Evolutionary conservation across 53 echinoderm and acorn worm genomes (phyloP).

Genomic region (Paracentrotus lividus): DNA sequence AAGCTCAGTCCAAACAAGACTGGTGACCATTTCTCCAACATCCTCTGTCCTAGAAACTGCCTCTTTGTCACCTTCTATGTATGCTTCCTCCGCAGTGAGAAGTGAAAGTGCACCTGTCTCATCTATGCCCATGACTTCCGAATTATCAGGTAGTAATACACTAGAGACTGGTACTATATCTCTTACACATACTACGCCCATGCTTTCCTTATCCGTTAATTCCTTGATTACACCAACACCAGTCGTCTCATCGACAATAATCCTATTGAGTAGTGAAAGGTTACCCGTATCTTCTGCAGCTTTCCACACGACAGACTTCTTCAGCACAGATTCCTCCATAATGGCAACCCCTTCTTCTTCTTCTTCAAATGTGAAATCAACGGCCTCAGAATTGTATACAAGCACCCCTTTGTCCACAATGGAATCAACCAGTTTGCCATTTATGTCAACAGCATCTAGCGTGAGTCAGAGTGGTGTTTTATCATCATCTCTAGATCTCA

Average conservation of each 20-base stretch:
- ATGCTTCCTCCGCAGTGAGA: neutral
- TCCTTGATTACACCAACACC: neutral
- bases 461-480: slow-evolving; percentile 39
- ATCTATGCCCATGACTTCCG: neutral
- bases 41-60: neutral
- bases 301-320: neutral
- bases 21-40: neutral
- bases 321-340: neutral
- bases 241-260: neutral
- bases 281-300: neutral
- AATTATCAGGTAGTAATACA: neutral
- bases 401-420: neutral
- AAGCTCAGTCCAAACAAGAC: neutral
- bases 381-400: neutral
- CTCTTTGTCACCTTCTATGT: slow-evolving; percentile 11
- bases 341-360: neutral
- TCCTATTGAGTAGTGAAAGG: slow-evolving; percentile 16
- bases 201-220: neutral
- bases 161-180: neutral
- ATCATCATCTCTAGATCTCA: slow-evolving; percentile 18
- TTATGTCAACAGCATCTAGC: neutral
- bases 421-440: neutral
- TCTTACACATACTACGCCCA: neutral
- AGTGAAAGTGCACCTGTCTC: slow-evolving; percentile 25
- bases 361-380: neutral